phyloP scores from a whole-genome alignment of 2,888 invertebrate species.

The Dascillus cervinus region DNA sequence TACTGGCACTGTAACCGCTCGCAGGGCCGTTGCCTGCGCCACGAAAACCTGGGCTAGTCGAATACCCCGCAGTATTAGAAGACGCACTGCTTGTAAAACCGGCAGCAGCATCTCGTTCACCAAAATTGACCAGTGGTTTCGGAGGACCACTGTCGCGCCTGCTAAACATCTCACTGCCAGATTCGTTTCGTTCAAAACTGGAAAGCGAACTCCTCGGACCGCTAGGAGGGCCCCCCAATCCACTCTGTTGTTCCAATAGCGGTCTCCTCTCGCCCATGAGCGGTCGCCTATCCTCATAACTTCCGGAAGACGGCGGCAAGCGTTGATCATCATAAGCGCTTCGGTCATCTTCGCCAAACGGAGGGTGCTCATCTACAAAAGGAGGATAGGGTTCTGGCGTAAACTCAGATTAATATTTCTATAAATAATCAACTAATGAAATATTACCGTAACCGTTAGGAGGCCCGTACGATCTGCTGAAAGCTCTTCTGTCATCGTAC shows the following conservation, averaged over 20 bases:
- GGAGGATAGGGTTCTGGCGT: no score
- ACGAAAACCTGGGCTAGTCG: no score
- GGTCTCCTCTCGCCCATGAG: constrained; percentile 26
- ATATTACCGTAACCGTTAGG: constrained; percentile 26
- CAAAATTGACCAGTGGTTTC: no score
- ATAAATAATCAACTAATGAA: no score
- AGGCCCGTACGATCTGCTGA: constrained; percentile 17
- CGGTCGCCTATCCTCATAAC: constrained; percentile 29
- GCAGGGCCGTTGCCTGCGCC: no score
- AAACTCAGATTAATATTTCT: no score
- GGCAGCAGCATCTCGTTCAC: no score
- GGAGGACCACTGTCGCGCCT: constrained; percentile 33
- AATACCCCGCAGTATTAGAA: no score
- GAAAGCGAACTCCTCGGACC: constrained; percentile 12
- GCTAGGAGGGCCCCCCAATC: constrained; percentile 12
- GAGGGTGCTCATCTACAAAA: constrained; percentile 15
- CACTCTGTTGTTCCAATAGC: constrained; percentile 24
- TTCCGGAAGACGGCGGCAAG: constrained; percentile 14
- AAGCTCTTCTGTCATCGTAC: constrained; percentile 23
- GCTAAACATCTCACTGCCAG: constrained; percentile 34
- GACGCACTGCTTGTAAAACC: no score
- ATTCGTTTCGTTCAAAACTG: constrained; percentile 22
- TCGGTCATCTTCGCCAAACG: constrained; percentile 17
- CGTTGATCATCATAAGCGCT: constrained; percentile 28
- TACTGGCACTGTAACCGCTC: constrained; percentile 3